These are phyloP conservation scores for Pseudococcus jackbeardsleyi DNA, from an alignment of 2,888 invertebrate species.

Conservation along the genomic window DNA sequence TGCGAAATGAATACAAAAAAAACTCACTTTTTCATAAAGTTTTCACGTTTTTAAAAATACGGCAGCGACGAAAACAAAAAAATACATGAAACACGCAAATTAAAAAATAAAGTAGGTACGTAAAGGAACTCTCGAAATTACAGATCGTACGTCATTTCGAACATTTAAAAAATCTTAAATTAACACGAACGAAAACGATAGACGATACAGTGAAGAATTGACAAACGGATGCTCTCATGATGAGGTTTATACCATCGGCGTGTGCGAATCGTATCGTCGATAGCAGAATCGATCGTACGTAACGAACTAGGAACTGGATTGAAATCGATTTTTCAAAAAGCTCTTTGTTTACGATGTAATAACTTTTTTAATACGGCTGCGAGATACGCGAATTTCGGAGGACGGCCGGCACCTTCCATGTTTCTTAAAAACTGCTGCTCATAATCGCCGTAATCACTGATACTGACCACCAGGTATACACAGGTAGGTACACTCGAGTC, in stretches of 20 bases:
- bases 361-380: slow-evolving; percentile 46
- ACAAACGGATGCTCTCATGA: slow-evolving; percentile 28
- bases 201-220: slow-evolving; percentile 19
- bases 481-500: slow-evolving; percentile 59
- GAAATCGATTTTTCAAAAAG: slow-evolving; percentile 47
- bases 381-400: slow-evolving; percentile 48
- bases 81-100: slow-evolving; percentile 14
- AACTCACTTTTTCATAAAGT: slow-evolving; percentile 49
- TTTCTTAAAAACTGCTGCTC: slow-evolving; percentile 59
- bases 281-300: slow-evolving; percentile 10
- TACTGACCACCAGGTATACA: slow-evolving; percentile 62
- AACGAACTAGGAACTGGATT: slow-evolving; percentile 49
- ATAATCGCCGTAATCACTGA: slow-evolving; percentile 63
- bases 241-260: background rate
- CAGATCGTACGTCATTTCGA: background rate
- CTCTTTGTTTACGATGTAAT: slow-evolving; percentile 57
- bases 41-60: slow-evolving; percentile 47
- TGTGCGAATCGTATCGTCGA: slow-evolving; percentile 22
- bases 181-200: slow-evolving; percentile 16
- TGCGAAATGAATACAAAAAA: background rate
- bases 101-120: background rate
- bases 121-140: slow-evolving; percentile 10
- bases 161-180: background rate
- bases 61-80: background rate
- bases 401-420: slow-evolving; percentile 62